A percentile compares a stretch with the other conserved stretches of the same genome.
Conservation (phyloP, 2,113 vertebrate species). For the Motacilla alba region DNA sequence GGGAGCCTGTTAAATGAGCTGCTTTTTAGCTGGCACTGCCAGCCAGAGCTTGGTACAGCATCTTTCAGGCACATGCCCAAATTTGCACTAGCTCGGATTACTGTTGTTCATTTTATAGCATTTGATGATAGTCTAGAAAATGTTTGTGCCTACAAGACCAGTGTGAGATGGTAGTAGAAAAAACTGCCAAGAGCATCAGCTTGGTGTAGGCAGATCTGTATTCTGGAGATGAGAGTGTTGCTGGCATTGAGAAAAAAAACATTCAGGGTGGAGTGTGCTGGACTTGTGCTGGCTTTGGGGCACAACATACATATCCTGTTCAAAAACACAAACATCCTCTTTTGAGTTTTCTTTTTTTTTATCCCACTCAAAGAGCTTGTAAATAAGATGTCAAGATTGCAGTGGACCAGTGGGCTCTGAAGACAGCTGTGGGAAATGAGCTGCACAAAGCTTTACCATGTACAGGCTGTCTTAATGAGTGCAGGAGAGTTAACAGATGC, state of each 20-base stretch:
- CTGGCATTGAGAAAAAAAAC: accelerated
- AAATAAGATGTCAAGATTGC: neutral
- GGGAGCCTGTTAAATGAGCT: neutral
- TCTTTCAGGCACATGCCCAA: neutral
- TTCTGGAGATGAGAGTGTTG: neutral
- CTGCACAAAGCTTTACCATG: neutral
- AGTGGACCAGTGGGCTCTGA: neutral
- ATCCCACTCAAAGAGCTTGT: neutral
- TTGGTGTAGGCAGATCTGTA: neutral
- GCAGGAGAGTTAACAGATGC: neutral
- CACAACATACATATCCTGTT: neutral
- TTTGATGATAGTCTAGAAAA: neutral
- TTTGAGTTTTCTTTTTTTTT: neutral
- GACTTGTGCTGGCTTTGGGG: neutral
- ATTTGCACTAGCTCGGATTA: neutral
- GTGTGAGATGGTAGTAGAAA: neutral
- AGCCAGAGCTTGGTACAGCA: neutral
- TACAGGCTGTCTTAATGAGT: neutral
- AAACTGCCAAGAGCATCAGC: neutral
- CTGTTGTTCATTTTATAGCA: neutral
- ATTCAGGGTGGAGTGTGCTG: accelerated
- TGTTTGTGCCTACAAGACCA: neutral
- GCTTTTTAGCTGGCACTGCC: neutral
- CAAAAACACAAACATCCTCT: neutral
- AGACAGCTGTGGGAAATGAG: neutral